These are phyloP conservation scores for Psococerastis gibbosa DNA, from an alignment of 2,888 invertebrate species.

Conservation along the genomic window DNA sequence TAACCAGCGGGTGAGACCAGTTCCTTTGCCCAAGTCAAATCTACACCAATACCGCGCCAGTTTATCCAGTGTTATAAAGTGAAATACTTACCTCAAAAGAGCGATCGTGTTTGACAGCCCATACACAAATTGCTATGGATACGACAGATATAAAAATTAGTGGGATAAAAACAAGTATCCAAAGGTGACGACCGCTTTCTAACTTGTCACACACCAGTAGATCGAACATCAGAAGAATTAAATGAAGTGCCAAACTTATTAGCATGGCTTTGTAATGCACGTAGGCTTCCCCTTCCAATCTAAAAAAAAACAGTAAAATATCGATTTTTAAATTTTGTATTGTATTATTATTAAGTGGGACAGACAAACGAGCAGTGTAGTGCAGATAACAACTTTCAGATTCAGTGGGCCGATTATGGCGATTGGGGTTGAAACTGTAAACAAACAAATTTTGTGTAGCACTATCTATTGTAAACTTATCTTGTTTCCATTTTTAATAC, in stretches of 20 bases:
- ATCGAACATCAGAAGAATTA: slow-evolving; percentile 92
- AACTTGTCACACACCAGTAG: slow-evolving; percentile 88
- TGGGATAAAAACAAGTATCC: slow-evolving; percentile 89
- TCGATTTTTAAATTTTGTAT: slow-evolving; percentile 13
- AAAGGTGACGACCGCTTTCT: slow-evolving; percentile 63
- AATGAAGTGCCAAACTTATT: slow-evolving; percentile 82
- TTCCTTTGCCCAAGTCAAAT: too few species aligned
- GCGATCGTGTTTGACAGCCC: slow-evolving; percentile 96
- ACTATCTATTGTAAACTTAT: too few species aligned
- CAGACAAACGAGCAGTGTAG: too few species aligned
- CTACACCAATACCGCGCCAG: too few species aligned
- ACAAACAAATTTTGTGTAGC: too few species aligned
- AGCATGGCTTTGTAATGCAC: slow-evolving; percentile 98
- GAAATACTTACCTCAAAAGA: slow-evolving; percentile 83
- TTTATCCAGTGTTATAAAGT: too few species aligned
- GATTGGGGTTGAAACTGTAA: too few species aligned
- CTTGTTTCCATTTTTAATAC: too few species aligned
- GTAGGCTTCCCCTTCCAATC: slow-evolving; percentile 88
- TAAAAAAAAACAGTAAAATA: slow-evolving; percentile 28
- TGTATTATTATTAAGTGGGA: background rate
- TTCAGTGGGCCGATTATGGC: too few species aligned
- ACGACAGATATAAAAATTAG: slow-evolving; percentile 91
- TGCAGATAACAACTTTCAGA: background rate
- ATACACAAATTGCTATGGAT: slow-evolving; percentile 90
- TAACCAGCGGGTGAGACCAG: too few species aligned